A percentile compares a stretch with the other conserved stretches of the same genome.
Evolutionary conservation across 2,797 vertebrate genomes (phyloP).

Genomic region (Peromyscus attwateri): DNA sequence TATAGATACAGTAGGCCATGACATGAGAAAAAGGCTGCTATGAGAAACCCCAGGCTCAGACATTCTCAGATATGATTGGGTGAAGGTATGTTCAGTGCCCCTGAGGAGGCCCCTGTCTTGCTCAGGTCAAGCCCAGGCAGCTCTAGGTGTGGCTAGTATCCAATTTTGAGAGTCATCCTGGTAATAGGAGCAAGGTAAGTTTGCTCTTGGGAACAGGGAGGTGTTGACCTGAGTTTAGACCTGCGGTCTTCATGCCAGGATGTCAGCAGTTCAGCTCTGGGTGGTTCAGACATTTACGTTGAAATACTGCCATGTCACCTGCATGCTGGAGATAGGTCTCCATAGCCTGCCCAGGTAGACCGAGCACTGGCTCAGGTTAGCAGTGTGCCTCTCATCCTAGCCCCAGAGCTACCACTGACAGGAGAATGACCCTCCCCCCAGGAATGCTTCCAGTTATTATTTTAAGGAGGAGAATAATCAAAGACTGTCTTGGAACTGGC

Average conservation of each 20-base stretch:
- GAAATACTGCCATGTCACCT: background rate
- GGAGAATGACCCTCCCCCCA: background rate
- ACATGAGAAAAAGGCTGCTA: background rate
- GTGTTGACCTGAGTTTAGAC: background rate
- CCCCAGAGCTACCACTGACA: background rate
- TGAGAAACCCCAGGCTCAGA: background rate
- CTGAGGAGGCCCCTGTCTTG: background rate
- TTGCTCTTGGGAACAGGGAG: background rate
- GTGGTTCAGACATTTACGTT: background rate
- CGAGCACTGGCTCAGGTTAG: background rate
- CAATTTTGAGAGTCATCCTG: background rate
- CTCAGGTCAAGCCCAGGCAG: background rate
- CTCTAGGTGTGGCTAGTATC: background rate
- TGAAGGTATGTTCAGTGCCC: background rate
- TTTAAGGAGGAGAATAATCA: background rate
- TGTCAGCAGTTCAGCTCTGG: background rate
- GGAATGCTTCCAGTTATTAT: background rate
- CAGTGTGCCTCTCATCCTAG: background rate
- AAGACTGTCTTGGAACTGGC: background rate
- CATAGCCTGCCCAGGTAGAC: background rate
- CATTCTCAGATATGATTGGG: background rate
- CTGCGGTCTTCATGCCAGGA: background rate
- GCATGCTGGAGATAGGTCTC: background rate
- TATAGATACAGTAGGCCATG: background rate
- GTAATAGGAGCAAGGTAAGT: slow-evolving; percentile 17